These are phyloP conservation scores for Diploptera punctata DNA, from an alignment of 2,888 invertebrate genomes.

Conservation along the genomic window DNA sequence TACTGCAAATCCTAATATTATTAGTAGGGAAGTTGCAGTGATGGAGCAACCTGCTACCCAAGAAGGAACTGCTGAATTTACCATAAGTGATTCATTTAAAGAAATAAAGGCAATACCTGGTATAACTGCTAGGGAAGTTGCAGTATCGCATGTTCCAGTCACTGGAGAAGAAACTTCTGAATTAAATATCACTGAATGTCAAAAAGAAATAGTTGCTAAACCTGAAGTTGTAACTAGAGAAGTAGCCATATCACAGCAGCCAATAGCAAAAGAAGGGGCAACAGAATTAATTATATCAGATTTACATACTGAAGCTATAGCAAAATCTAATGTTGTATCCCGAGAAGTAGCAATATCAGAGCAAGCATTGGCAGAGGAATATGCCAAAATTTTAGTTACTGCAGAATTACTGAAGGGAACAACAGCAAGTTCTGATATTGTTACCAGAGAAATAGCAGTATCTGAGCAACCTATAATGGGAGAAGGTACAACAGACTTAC, in stretches of 20 bases:
- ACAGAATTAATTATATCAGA: not conserved
- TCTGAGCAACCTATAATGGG: slow-evolving; percentile 19
- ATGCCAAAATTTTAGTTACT: slow-evolving; percentile 18
- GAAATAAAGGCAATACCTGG: slow-evolving; percentile 30
- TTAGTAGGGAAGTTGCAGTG: slow-evolving; percentile 35
- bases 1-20: slow-evolving; percentile 31
- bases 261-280: not conserved
- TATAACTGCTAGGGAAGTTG: slow-evolving; percentile 29
- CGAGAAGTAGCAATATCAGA: slow-evolving; percentile 34
- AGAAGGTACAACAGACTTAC: slow-evolving; percentile 11
- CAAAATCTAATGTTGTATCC: slow-evolving; percentile 29
- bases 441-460: slow-evolving; percentile 23
- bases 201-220: slow-evolving; percentile 27
- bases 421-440: slow-evolving; percentile 26
- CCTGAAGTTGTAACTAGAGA: slow-evolving; percentile 24
- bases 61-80: slow-evolving; percentile 23
- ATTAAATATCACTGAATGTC: not conserved
- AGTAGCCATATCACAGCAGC: slow-evolving; percentile 28
- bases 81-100: not conserved
- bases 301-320: slow-evolving; percentile 20
- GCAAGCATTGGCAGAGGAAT: slow-evolving; percentile 27
- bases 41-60: slow-evolving; percentile 25
- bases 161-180: slow-evolving; percentile 27
- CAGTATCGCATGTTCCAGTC: slow-evolving; percentile 15
- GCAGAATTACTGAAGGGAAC: slow-evolving; percentile 11